Evolutionary conservation across 1,140 invertebrate genomes (phyloP), one percentile per base, ranked within the genome.

Genomic region (Bombus waltoni): DNA sequence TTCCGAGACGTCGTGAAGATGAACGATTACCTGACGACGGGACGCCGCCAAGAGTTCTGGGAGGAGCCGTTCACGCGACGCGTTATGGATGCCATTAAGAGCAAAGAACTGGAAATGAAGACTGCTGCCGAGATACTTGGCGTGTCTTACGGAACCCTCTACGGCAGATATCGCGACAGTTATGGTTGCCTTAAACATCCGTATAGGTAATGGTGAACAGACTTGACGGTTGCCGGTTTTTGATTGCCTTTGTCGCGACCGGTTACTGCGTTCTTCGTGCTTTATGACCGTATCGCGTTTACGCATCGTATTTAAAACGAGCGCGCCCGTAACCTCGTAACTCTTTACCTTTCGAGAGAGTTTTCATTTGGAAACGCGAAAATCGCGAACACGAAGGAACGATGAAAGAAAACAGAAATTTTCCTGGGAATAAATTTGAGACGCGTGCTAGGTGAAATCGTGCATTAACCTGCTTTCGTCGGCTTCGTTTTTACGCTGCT

Each of bases 91-190:
- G 97, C 98, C 28, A 98, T 98, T 40, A 97, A 98, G 90, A 97
- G 97, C 88, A 98, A 98, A 95, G 98, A 98, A 95, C 94, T 98
- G 90, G 98, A 98, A 95, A 98, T 98, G 98, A 98, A 98, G 95
- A 97, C 97, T 85, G 98, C 97, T n/a, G 98, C 98, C 11, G 97
- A 98, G 93, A 96, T 98, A 70, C 95, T 98, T 74, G 98, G 98
- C 32, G 98, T 98, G 3, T 98, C 98, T 22, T 98, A 98, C 94
- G 98, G 98, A 22, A 98, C 98, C 6, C 96, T 98, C 4, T 98
- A 98, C 92, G 98, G 98, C 38, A 95, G 98, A 90, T 98, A 98
- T 94, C 95, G 98, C 15, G 98, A 98, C 94, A 97, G 97, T 59
- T 98, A 98, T 93, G 98, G 98, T 35, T 98, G 98, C 93, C 96